A percentile compares a stretch with the other conserved stretches of the same genome.
Evolutionary conservation across 2,113 vertebrate species (phyloP).

Genomic region (Erythrocercus mccallii): DNA sequence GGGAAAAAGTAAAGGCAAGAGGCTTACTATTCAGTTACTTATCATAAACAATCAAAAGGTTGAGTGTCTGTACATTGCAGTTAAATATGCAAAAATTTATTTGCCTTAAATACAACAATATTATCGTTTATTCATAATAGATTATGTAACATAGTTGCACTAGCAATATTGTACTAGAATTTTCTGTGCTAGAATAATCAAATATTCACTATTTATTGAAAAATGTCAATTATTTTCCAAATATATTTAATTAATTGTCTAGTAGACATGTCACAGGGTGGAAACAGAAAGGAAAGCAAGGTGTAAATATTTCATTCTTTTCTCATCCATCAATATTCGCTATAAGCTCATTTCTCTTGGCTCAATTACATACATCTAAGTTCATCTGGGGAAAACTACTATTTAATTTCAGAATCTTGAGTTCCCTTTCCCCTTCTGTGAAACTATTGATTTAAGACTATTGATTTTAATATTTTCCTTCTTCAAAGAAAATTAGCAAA

Average conservation of each 20-base stretch:
- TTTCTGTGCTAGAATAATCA: background rate
- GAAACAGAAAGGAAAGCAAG: background rate
- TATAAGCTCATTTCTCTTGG: background rate
- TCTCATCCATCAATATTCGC: background rate
- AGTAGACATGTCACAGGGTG: background rate
- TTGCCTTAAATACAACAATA: background rate
- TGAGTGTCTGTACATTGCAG: background rate
- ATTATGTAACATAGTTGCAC: background rate
- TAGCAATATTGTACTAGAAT: background rate
- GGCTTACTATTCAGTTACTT: background rate
- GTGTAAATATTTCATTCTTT: background rate
- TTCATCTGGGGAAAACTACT: background rate
- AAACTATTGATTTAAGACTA: background rate
- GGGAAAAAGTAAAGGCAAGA: background rate
- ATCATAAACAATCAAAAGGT: background rate
- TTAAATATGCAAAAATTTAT: background rate
- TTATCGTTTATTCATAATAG: background rate
- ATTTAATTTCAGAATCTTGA: background rate
- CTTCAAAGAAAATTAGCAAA: background rate
- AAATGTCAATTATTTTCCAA: background rate
- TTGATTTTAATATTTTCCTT: background rate
- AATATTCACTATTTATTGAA: background rate
- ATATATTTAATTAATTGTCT: background rate
- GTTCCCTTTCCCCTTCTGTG: background rate
- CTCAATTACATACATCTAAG: background rate